Base-by-base conservation (phyloP, 2,113 vertebrate species). In the Capreolus pygargus region DNA sequence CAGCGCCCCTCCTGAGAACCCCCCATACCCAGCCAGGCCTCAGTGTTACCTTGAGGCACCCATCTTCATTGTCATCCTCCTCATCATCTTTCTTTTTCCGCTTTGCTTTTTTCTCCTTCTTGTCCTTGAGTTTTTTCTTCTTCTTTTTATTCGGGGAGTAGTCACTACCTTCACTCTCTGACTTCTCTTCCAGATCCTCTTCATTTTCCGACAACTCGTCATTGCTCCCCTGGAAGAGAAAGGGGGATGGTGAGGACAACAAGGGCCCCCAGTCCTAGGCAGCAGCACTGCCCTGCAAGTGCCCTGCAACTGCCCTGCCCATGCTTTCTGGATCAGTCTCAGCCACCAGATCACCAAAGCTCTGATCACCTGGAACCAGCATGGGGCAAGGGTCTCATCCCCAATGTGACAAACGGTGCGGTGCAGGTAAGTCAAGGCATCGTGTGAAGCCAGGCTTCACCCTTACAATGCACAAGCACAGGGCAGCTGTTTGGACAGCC, bases 71-170 rank as follows among this genome's bases (percentile, higher is more conserved):
- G 0, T 99, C 99, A 0, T 99, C 99, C 0, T 99, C 99, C 0
- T 99, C 99, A 0, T 99, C 99, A 0, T 99, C 99, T 94, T 99
- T 99, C 99, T 99, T 99, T 96, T 99, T 99, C 70, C 99, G 99
- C 95, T 99, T 99, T 83, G 98, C 98, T 95, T 99, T 99, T 95
- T 99, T 99, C 98, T 99, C 99, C 89, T 99, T 99, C 98, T 99
- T 99, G 95, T 99, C 99, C 97, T 99, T 99, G 61, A 99, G 99
- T 78, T 99, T 99, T 97, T 99, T 99, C 98, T 99, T 99, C 97
- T 99, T 99, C 98, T 99, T 99, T 93, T 99, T 99, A 97, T 99
- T 99, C 2, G 99, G 99, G 23, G 99, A 99, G 91, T 99, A 99
- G 94, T 99, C 99, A 16, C 99, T 99, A 89, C 99, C 99, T 97